A percentile compares a stretch with the other conserved stretches of the same genome.
These are phyloP conservation scores for Plagodis pulveraria DNA, from an alignment of 2,888 invertebrate genomes.

Conservation along the genomic window DNA sequence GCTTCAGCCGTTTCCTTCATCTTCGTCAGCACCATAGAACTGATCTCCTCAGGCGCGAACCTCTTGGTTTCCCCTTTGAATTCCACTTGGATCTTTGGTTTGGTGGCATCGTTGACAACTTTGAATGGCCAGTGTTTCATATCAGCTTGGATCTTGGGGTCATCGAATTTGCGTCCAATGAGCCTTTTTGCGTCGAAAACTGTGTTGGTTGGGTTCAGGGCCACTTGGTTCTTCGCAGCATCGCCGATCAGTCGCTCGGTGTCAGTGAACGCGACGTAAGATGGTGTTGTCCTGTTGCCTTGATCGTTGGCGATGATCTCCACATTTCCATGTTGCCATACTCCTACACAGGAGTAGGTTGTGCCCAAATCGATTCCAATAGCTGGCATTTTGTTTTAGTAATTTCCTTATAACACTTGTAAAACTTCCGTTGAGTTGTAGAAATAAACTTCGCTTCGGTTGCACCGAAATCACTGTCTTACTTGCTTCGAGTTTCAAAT, in stretches of 20 bases:
- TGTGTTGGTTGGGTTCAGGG: constrained; percentile 90
- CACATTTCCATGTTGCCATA: constrained; percentile 88
- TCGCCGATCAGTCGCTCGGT: constrained; percentile 88
- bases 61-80: constrained; percentile 87
- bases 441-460: constrained; percentile 49
- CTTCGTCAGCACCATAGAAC: constrained; percentile 92
- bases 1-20: constrained; percentile 93
- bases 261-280: constrained; percentile 90
- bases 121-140: constrained; percentile 94
- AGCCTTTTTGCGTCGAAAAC: constrained; percentile 91
- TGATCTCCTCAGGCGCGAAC: constrained; percentile 89
- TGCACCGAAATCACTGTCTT: constrained; percentile 57
- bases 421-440: constrained; percentile 20
- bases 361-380: constrained; percentile 84
- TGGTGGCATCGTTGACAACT: constrained; percentile 87
- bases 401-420: constrained; percentile 31
- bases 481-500: constrained; percentile 66
- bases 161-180: constrained; percentile 91
- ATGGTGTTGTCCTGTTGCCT: constrained; percentile 90
- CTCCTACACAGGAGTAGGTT: constrained; percentile 84
- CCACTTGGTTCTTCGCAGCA: constrained; percentile 89
- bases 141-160: constrained; percentile 90
- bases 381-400: constrained; percentile 72
- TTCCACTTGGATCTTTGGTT: constrained; percentile 88
- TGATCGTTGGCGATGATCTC: constrained; percentile 89